Conservation (phyloP, 2,888 invertebrate species). For the Agriopis leucophaearia region DNA sequence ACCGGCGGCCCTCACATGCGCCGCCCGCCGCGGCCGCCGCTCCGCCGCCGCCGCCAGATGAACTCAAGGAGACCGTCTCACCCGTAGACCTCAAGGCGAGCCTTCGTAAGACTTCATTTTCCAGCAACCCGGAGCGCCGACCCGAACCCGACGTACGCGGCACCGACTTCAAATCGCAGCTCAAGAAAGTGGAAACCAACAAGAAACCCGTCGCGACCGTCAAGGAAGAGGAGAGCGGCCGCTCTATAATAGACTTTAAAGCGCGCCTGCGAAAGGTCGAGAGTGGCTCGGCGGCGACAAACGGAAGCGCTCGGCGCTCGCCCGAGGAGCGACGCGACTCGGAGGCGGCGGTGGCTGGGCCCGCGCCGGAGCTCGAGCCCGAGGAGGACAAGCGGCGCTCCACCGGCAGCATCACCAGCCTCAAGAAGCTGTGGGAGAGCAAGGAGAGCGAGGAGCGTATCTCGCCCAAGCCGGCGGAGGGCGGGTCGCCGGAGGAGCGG, state of each 20-base stretch:
- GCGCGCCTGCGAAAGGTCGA: slow-evolving; percentile 94
- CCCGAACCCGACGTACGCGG: slow-evolving; percentile 58
- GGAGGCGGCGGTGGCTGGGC: slow-evolving; percentile 48
- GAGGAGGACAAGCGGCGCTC: slow-evolving; percentile 94
- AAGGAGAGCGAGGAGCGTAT: slow-evolving; percentile 88
- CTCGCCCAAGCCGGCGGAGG: slow-evolving; percentile 87
- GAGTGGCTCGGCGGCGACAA: slow-evolving; percentile 69
- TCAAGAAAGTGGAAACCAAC: slow-evolving; percentile 91
- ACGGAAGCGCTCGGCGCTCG: slow-evolving; percentile 69
- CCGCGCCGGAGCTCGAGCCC: slow-evolving; percentile 53
- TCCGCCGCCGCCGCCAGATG: slow-evolving; percentile 43
- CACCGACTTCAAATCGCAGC: slow-evolving; percentile 88
- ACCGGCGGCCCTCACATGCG: slow-evolving; percentile 53
- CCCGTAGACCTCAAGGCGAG: slow-evolving; percentile 83
- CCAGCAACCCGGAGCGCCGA: slow-evolving; percentile 60
- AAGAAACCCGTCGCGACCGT: slow-evolving; percentile 84
- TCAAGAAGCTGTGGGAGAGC: slow-evolving; percentile 97
- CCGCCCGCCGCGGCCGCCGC: slow-evolving; percentile 50
- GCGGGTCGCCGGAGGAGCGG: slow-evolving; percentile 71
- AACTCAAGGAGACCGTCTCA: slow-evolving; percentile 63
- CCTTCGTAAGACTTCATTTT: slow-evolving; percentile 75
- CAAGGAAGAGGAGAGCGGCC: slow-evolving; percentile 83
- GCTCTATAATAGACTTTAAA: slow-evolving; percentile 93
- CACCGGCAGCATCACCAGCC: slow-evolving; percentile 96
- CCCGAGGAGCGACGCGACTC: slow-evolving; percentile 75